Base-by-base conservation (phyloP, 2,113 vertebrate species). In the Macroglossus sobrinus region DNA sequence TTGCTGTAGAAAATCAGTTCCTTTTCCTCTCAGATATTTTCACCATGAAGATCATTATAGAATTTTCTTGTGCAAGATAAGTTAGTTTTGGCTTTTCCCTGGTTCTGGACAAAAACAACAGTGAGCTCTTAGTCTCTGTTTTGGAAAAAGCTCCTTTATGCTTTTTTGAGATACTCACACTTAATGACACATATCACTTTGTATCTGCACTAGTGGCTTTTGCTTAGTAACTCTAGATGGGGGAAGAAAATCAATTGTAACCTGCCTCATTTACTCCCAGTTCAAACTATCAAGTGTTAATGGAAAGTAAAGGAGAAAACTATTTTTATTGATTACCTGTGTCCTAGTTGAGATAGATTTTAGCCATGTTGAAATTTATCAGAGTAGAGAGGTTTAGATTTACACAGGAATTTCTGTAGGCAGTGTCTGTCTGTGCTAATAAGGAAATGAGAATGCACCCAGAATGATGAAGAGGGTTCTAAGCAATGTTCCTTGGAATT, bases 161-260 rank as follows among this genome's bases (percentile, higher is more conserved):
- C 12, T n/a, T 4, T 35, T 5, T 55, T 96, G 94, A 94, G 53
- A 78, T 97, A 97, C 95, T 94, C 69, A 95, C 96, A 97, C 0
- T 0, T 79, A 97, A 95, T 96, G 95, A 93, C 94, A 96, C 95
- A 75, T 43, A 14, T 53, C 7, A 40, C 16, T 96, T 92, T 97
- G 78, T 79, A 89, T 98, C 79, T 95, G 43, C 75, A 69, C 75
- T 43, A 91, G 53, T 89, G 84, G 63, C 45, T 95, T 79, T 24
- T 91, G 98, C 90, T 92, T 95, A 97, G 55, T 38, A 97, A 95
- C 93, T 92, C 59, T 55, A 85, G 71, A 30, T 45, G 63, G 76
- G 71, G 97, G 97, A 90, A 89, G 81, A 96, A 97, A 97, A 98
- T 97, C 96, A 95, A 84, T 88, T 95, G 89, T 96, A 93, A 78